Base-by-base conservation (phyloP, 2,888 invertebrate genomes). In the Coecobrya sp. region DNA sequence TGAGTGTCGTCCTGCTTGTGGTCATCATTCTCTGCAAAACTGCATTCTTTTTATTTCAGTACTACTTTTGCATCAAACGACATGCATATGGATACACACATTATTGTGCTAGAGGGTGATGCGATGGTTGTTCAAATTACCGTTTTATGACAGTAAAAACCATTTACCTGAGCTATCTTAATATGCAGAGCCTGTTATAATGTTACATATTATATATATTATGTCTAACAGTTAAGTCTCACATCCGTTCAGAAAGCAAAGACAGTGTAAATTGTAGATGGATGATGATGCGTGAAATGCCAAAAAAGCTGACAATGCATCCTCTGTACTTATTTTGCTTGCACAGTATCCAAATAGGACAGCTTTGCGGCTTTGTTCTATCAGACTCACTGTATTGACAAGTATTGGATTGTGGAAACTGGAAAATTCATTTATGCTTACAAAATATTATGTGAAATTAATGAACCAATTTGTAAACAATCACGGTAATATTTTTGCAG, bases 211-310 rank as follows among this genome's bases (percentile, higher is more conserved):
- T 16, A 55, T 19, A 19, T 19, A 59, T 27, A 7, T 27, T 36
- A 19, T 79, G 11, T 82, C 82, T 19, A 45, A 25, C 36, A 68
- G 22, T 65, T 84, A 84, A 84, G 68, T 16, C 85, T 22, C 62
- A 62, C 42, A 27, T 52, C 73, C 49, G 30, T 55, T 68, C 62
- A 55, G 0, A 59, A 36, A 62, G 16, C 27, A 25, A 19, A 79
- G 22, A 25, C 10, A 49, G 49, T 10, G n/a, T n/a, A n/a, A n/a
- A 27, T 52, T 22, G 91, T 49, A 22, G 11, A 22, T 87, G 81
- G 85, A 88, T 87, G 89, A 88, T 92, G 91, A 91, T 88, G 90
- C 82, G 90, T 91, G 91, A 76, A 93, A 91, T 93, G 91, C 49
- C 89, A 92, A 73, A 86, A n/a, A 92, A 87, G 85, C 85, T 85